phyloP scores from a whole-genome alignment of 2,113 vertebrate genomes.

The Meles meles region DNA sequence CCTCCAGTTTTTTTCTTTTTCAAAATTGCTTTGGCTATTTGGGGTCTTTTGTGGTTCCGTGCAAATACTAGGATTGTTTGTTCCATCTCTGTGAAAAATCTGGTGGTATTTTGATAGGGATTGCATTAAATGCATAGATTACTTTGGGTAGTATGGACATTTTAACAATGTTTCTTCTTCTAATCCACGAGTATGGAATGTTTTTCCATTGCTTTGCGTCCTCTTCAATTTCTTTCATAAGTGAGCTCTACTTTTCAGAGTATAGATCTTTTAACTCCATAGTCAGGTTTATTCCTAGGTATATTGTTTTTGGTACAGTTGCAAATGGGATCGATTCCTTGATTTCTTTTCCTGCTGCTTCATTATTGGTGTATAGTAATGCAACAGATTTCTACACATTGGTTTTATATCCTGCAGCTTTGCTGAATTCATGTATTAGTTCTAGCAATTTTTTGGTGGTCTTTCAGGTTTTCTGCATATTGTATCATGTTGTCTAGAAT shows the following conservation, averaged over 20 bases:
- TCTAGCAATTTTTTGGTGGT: not conserved
- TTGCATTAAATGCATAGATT: no score
- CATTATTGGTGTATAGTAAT: not conserved
- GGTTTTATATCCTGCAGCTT: not conserved
- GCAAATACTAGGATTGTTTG: no score
- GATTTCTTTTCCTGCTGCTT: not conserved
- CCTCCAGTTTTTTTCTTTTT: no score
- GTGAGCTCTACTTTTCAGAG: not conserved
- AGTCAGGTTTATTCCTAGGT: not conserved
- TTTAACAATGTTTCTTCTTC: no score
- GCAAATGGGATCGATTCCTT: not conserved
- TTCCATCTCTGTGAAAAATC: no score
- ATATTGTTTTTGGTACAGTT: not conserved
- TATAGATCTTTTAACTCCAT: not conserved
- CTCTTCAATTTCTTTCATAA: not conserved
- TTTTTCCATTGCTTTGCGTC: not conserved
- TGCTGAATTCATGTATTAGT: not conserved
- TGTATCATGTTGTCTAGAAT: not conserved
- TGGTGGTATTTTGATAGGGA: no score
- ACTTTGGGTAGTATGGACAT: no score
- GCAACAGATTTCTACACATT: not conserved
- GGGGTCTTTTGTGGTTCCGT: no score
- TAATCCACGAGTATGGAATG: not conserved
- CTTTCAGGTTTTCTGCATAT: not conserved
- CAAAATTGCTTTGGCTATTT: no score